Conservation (phyloP, 1,140 invertebrate species). For the Pygmarrhopalites habei region DNA sequence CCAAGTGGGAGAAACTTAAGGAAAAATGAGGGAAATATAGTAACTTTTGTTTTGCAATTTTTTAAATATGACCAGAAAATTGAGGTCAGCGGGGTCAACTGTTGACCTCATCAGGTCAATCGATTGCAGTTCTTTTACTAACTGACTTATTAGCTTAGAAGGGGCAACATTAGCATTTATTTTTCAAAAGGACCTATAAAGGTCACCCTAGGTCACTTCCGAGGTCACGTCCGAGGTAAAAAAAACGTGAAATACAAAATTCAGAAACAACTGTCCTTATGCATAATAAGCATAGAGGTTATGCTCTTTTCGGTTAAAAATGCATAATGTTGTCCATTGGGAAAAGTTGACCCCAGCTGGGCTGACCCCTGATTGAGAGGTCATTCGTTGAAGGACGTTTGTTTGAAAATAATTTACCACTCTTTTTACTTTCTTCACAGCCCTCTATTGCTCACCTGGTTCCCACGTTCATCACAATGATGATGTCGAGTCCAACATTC, state of each 20-base stretch:
- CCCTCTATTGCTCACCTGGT: slow-evolving; percentile 10
- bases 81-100: too few relatives aligned
- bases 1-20: neutral
- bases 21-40: neutral
- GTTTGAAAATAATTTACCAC: neutral
- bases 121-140: too few relatives aligned
- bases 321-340: neutral
- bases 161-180: too few relatives aligned
- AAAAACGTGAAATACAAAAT: too few relatives aligned
- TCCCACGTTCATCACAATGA: slow-evolving; percentile 16
- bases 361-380: neutral
- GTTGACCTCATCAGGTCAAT: too few relatives aligned
- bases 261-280: neutral
- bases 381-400: neutral
- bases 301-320: neutral
- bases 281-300: neutral
- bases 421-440: slow-evolving; percentile 1
- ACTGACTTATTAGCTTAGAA: too few relatives aligned
- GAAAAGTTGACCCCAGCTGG: neutral
- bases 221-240: too few relatives aligned
- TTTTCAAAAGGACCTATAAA: too few relatives aligned
- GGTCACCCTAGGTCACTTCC: too few relatives aligned
- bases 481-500: slow-evolving; percentile 9
- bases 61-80: too few relatives aligned
- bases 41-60: neutral